phyloP scores from a whole-genome alignment of 2,113 vertebrate species.

The Cynoglossus semilaevis region DNA sequence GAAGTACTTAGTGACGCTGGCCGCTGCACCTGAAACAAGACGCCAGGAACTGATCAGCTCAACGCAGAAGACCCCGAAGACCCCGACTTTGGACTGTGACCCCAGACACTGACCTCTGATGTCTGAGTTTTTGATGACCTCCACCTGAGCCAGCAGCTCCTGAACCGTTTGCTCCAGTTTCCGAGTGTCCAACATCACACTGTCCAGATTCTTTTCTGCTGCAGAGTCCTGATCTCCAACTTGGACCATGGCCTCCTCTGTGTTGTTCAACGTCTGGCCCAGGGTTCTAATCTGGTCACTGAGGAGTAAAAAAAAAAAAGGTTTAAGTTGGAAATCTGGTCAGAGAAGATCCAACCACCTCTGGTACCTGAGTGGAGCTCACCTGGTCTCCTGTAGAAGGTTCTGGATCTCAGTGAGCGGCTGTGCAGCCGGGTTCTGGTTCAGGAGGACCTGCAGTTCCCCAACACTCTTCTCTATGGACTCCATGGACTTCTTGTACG shows the following conservation, averaged over 20 bases:
- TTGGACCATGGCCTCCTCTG: constrained; percentile 79
- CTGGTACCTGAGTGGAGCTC: constrained; percentile 40
- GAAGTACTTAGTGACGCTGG: constrained; percentile 88
- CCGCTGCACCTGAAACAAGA: constrained; percentile 83
- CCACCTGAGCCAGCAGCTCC: constrained; percentile 87
- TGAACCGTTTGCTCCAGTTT: constrained; percentile 82
- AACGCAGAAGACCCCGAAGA: too few relatives aligned
- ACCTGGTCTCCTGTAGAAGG: constrained; percentile 91
- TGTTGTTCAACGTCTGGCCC: constrained; percentile 78
- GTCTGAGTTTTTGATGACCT: constrained; percentile 96
- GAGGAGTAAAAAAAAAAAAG: constrained; percentile 16
- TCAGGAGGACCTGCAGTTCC: constrained; percentile 80
- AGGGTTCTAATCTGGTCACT: constrained; percentile 87
- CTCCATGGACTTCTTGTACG: constrained; percentile 82
- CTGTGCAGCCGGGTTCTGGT: constrained; percentile 86
- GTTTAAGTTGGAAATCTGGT: not conserved
- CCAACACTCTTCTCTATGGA: constrained; percentile 81
- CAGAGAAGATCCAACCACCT: not conserved
- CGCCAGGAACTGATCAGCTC: not conserved
- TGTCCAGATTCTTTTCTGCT: constrained; percentile 72
- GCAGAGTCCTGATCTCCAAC: constrained; percentile 73
- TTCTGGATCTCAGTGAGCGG: constrained; percentile 86
- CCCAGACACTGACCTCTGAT: constrained; percentile 80
- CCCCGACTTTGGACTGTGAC: not conserved
- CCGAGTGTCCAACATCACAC: constrained; percentile 79